phyloP scores from a whole-genome alignment of 2,888 invertebrate genomes.

The Dicyrtomina minuta region DNA sequence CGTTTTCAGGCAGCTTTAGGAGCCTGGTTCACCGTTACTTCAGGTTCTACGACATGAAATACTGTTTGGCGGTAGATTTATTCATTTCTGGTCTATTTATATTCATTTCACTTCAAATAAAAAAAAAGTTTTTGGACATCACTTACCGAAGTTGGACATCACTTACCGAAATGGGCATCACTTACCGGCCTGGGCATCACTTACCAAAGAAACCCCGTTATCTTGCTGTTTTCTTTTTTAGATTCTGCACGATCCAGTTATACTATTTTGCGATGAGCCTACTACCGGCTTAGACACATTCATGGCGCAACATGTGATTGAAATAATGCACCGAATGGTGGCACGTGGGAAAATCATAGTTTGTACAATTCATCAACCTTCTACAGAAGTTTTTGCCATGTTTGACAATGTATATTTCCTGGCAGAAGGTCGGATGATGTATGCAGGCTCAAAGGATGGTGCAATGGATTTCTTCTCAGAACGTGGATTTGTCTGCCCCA shows the following conservation, averaged over 20 bases:
- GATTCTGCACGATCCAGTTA: neutral
- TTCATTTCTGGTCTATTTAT: no score
- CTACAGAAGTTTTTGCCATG: neutral
- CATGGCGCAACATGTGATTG: conserved; percentile 3
- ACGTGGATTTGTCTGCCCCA: neutral
- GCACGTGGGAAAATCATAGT: conserved; percentile 3
- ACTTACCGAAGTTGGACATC: no score
- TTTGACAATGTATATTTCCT: conserved; percentile 14
- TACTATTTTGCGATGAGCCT: conserved; percentile 16
- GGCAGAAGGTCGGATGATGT: neutral
- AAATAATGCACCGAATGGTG: neutral
- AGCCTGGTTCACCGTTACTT: no score
- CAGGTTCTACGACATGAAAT: no score
- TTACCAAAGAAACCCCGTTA: no score
- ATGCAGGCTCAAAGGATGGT: neutral
- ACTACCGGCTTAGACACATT: neutral
- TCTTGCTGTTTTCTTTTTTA: no score
- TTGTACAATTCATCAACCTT: conserved; percentile 22
- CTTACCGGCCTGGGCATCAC: no score
- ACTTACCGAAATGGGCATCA: no score
- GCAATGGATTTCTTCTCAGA: neutral
- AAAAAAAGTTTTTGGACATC: no score
- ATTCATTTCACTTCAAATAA: no score
- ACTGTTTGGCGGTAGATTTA: no score
- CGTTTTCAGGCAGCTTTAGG: no score